phyloP scores from a whole-genome alignment of 1,140 invertebrate species.

The Aphelenchoides fujianensis region DNA sequence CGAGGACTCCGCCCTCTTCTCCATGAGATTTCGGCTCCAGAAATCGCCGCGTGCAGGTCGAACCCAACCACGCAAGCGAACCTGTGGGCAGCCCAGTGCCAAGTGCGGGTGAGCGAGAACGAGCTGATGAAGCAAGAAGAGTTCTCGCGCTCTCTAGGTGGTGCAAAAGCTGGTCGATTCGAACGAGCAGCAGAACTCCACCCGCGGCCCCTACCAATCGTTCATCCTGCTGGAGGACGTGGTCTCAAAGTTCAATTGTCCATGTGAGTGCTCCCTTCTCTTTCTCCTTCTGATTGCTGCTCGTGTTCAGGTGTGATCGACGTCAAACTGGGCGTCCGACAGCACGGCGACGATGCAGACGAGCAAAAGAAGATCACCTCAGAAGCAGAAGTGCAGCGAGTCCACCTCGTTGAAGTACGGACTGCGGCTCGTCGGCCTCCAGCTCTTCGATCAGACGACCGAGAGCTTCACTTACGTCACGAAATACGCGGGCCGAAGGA shows the following conservation, averaged over 20 bases:
- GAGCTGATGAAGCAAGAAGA: not conserved
- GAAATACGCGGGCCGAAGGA: slow-evolving; percentile 50
- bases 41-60: not conserved
- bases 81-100: slow-evolving; percentile 47
- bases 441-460: slow-evolving; percentile 65
- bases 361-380: slow-evolving; percentile 79
- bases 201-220: slow-evolving; percentile 39
- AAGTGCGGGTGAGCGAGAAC: slow-evolving; percentile 39
- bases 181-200: not conserved
- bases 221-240: slow-evolving; percentile 49
- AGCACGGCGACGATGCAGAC: slow-evolving; percentile 86
- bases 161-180: slow-evolving; percentile 49
- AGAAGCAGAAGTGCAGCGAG: slow-evolving; percentile 84
- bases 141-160: slow-evolving; percentile 27
- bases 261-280: slow-evolving; percentile 84
- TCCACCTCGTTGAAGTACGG: slow-evolving; percentile 83
- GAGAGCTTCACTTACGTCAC: slow-evolving; percentile 39
- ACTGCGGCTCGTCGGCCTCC: slow-evolving; percentile 86
- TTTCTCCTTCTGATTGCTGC: slow-evolving; percentile 68
- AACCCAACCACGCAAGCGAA: slow-evolving; percentile 27
- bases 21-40: slow-evolving; percentile 46
- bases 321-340: slow-evolving; percentile 90
- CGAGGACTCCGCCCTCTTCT: not conserved
- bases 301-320: slow-evolving; percentile 73
- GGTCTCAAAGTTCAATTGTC: slow-evolving; percentile 65